phyloP scores from a whole-genome alignment of 2,113 vertebrate species.

The Psilopsiagon aurifrons region DNA sequence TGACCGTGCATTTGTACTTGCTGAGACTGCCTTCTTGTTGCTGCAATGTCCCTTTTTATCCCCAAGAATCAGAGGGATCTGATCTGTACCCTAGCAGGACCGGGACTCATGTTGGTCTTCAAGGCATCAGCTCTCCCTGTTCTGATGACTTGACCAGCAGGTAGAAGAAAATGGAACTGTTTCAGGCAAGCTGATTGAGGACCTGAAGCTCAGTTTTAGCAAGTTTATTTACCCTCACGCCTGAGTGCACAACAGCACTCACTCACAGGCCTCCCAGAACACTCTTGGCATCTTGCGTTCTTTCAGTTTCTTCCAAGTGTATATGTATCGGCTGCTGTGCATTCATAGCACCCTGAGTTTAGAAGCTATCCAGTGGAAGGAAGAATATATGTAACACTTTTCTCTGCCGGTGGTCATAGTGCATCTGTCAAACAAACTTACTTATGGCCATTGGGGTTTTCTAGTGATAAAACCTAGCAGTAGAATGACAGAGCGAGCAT shows the following conservation, averaged over 20 bases:
- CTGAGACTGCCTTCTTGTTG: background rate
- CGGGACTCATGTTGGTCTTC: fast-evolving
- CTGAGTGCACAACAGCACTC: fast-evolving
- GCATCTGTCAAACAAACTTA: background rate
- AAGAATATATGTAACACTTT: background rate
- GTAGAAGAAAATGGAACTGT: background rate
- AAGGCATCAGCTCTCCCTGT: background rate
- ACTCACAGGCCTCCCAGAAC: background rate
- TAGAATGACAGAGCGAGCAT: background rate
- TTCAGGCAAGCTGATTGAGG: background rate
- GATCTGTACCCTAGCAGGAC: background rate
- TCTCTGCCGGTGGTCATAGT: background rate
- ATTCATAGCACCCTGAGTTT: background rate
- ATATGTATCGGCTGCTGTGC: background rate
- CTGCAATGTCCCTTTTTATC: background rate
- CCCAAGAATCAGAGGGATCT: background rate
- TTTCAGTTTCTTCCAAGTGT: background rate
- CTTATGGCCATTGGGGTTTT: background rate
- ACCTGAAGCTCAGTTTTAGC: background rate
- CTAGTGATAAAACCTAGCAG: conserved; percentile 1
- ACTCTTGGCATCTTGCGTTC: background rate
- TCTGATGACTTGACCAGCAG: background rate
- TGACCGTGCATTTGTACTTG: background rate
- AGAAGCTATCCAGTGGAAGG: background rate
- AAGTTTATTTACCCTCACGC: background rate